Conservation (phyloP, 2,888 invertebrate species). For the Griposia aprilina region DNA sequence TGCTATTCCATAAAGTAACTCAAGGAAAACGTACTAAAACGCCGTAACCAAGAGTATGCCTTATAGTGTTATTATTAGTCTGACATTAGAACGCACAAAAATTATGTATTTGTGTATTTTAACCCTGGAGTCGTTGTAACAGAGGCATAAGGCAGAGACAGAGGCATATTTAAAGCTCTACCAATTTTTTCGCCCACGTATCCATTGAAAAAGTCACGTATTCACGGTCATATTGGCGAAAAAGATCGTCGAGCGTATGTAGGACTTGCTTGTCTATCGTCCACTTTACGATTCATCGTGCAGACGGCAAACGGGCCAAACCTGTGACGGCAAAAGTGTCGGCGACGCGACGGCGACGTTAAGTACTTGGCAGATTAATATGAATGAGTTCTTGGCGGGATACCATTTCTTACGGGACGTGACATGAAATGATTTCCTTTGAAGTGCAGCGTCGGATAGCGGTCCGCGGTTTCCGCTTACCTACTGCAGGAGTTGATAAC, state of each 20-base stretch:
- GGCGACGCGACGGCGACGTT: background rate
- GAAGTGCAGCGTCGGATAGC: background rate
- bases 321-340: background rate
- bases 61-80: background rate
- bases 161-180: background rate
- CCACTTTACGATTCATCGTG: constrained; percentile 23
- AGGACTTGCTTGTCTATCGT: background rate
- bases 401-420: constrained; percentile 13
- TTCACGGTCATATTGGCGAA: background rate
- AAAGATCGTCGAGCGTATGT: background rate
- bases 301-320: background rate
- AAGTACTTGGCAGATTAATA: constrained; percentile 42
- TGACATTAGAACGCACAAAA: background rate
- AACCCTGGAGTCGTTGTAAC: background rate
- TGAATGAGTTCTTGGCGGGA: constrained; percentile 37
- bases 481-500: background rate
- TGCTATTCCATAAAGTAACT: background rate
- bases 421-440: constrained; percentile 34
- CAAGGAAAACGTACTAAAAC: background rate
- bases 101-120: background rate
- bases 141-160: background rate
- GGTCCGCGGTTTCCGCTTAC: background rate
- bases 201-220: background rate
- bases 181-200: too few relatives aligned
- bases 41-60: background rate